Percentiles rank a stretch among this genome's conserved stretches.
Conservation (phyloP, 2,888 invertebrate genomes). For the Hybos culiciformis region DNA sequence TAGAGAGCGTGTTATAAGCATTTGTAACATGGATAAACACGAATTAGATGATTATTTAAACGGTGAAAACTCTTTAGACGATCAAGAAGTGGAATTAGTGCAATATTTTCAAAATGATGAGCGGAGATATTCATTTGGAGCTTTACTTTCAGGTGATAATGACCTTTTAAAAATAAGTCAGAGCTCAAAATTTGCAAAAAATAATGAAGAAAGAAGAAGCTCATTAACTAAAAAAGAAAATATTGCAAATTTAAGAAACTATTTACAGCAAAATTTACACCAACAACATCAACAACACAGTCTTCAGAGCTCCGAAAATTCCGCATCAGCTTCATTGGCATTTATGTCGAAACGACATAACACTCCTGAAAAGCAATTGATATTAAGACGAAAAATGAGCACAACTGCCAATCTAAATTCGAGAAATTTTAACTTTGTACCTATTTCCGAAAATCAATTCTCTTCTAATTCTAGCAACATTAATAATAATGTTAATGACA, state of each 20-base stretch:
- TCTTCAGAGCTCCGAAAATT: constrained; percentile 22
- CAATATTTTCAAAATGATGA: constrained; percentile 55
- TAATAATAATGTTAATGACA: neutral
- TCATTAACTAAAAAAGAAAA: constrained; percentile 31
- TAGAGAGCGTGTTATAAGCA: constrained; percentile 56
- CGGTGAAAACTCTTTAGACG: constrained; percentile 59
- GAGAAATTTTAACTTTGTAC: constrained; percentile 3
- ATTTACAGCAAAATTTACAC: neutral
- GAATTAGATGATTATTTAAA: constrained; percentile 69
- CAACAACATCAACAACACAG: neutral
- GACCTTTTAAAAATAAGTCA: constrained; percentile 25
- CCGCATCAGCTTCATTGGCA: constrained; percentile 36
- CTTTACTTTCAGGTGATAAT: constrained; percentile 32
- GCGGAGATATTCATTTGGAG: constrained; percentile 6
- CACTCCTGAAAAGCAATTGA: constrained; percentile 18
- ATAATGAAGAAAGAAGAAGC: constrained; percentile 22
- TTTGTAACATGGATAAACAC: constrained; percentile 66
- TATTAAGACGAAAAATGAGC: constrained; percentile 17
- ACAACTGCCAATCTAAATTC: constrained; percentile 12
- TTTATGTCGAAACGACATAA: constrained; percentile 34
- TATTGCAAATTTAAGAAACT: neutral
- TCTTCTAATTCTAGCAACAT: too few relatives aligned
- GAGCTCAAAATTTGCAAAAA: constrained; percentile 35
- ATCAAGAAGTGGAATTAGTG: constrained; percentile 70
- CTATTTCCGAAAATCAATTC: too few relatives aligned